phyloP scores from a whole-genome alignment of 1,140 invertebrate species.

The Lethocerus indicus region DNA sequence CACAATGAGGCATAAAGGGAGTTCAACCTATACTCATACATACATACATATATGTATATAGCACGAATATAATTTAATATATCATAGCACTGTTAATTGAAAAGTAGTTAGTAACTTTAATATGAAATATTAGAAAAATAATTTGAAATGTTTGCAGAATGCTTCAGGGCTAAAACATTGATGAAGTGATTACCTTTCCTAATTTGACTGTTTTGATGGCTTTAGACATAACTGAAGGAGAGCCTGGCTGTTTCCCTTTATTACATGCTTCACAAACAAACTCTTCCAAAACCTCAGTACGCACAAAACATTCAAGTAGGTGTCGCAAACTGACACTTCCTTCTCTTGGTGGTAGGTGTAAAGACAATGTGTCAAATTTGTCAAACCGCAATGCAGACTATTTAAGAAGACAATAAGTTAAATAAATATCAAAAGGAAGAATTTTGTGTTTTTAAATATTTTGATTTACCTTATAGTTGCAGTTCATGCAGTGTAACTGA shows the following conservation, averaged over 20 bases:
- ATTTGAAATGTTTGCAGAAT: too few relatives aligned
- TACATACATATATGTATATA: too few relatives aligned
- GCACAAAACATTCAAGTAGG: slow-evolving; percentile 63
- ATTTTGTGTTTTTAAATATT: neutral
- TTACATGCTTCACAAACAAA: slow-evolving; percentile 66
- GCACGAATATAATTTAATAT: too few relatives aligned
- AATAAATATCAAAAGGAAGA: neutral
- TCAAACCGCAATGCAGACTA: slow-evolving; percentile 72
- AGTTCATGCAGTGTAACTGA: slow-evolving; percentile 63
- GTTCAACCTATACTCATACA: too few relatives aligned
- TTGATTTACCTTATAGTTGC: slow-evolving; percentile 49
- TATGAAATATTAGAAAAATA: too few relatives aligned
- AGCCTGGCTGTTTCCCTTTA: neutral
- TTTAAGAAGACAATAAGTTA: slow-evolving; percentile 21
- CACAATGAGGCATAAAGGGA: too few relatives aligned
- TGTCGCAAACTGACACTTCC: slow-evolving; percentile 38
- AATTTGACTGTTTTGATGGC: neutral
- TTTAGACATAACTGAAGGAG: neutral
- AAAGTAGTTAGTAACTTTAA: too few relatives aligned
- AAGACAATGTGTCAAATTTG: slow-evolving; percentile 73
- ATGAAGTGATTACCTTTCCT: slow-evolving; percentile 4
- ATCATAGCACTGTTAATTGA: too few relatives aligned
- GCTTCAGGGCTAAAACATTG: too few relatives aligned
- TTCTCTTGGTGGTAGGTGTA: slow-evolving; percentile 42
- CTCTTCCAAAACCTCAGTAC: slow-evolving; percentile 62